Percentiles rank a stretch among this genome's conserved stretches.
Evolutionary conservation across 2,113 vertebrate species (phyloP).

Genomic region (Onychostruthus taczanowskii): DNA sequence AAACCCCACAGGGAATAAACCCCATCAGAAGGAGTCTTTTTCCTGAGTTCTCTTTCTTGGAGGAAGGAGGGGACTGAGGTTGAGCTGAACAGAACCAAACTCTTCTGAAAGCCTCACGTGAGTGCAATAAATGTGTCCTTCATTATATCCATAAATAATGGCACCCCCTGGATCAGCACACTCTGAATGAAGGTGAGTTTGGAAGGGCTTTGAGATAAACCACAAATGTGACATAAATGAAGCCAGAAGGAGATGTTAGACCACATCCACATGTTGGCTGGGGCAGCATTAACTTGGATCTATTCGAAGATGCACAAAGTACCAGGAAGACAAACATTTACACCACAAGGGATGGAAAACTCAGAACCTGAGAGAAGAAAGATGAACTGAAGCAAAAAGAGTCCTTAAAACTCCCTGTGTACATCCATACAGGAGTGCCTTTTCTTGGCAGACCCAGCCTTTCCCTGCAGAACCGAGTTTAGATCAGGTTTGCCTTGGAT

Average conservation of each 20-base stretch:
- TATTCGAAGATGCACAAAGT: background rate
- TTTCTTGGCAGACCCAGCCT: background rate
- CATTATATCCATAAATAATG: background rate
- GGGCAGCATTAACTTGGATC: background rate
- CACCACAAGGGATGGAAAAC: rapidly evolving
- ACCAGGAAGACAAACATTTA: background rate
- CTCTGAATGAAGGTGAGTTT: background rate
- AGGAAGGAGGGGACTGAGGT: background rate
- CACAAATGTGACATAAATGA: background rate
- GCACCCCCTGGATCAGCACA: background rate
- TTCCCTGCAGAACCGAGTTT: background rate
- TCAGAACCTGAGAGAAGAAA: background rate
- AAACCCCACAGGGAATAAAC: background rate
- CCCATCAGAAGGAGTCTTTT: background rate
- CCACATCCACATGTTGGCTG: background rate
- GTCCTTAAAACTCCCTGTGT: background rate
- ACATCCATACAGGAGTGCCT: background rate
- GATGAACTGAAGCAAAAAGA: background rate
- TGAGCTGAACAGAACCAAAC: background rate
- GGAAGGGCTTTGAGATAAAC: background rate
- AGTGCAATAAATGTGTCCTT: background rate
- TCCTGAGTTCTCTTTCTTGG: background rate
- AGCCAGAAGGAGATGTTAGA: background rate
- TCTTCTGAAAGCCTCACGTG: background rate
- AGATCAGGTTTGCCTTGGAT: background rate